phyloP scores from a whole-genome alignment of 2,888 invertebrate genomes.

The Saturnia japonica region DNA sequence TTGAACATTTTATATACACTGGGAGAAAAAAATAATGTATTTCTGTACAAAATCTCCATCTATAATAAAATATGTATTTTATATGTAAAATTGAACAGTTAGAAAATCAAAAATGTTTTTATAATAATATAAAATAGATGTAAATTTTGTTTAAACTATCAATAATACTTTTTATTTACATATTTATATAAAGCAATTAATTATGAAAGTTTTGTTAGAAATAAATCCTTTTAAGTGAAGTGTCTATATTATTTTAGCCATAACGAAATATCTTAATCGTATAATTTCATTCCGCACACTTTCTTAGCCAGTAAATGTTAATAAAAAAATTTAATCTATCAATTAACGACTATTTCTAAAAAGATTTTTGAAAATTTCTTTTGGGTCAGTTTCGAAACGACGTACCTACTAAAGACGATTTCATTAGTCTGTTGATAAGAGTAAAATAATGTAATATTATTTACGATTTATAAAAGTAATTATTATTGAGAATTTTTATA shows the following conservation, averaged over 20 bases:
- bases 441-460: too few relatives aligned
- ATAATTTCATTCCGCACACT: too few relatives aligned
- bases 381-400: too few relatives aligned
- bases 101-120: neutral
- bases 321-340: too few relatives aligned
- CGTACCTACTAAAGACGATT: too few relatives aligned
- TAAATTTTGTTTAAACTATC: neutral
- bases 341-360: too few relatives aligned
- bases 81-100: neutral
- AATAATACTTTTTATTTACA: neutral
- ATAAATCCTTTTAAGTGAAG: conserved; percentile 6
- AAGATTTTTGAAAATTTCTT: too few relatives aligned
- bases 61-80: neutral
- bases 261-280: neutral
- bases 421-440: too few relatives aligned
- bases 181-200: neutral
- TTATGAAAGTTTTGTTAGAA: neutral
- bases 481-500: too few relatives aligned
- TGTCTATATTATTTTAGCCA: neutral
- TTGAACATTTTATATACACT: neutral
- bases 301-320: too few relatives aligned
- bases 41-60: neutral
- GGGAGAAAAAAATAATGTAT: neutral
- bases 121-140: neutral
- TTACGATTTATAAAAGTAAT: too few relatives aligned